A percentile compares a stretch with the other conserved stretches of the same genome.
Conservation (phyloP, 2,888 invertebrate species). For the Glyphotaelius pellucidus region DNA sequence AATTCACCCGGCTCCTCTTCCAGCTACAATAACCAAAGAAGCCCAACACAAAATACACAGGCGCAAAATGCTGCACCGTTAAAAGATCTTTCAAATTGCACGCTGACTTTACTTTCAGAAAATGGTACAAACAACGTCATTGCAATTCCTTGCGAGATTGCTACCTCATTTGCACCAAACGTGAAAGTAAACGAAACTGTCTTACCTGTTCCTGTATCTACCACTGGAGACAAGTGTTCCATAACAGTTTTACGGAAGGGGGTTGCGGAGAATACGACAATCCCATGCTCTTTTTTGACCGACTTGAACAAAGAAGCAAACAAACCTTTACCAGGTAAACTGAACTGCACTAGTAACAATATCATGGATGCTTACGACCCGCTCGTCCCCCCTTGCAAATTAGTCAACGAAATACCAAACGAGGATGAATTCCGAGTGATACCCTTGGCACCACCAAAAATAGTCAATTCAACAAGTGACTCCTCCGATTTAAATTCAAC, state of each 20-base stretch:
- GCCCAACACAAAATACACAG: constrained; percentile 72
- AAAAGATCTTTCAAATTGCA: constrained; percentile 74
- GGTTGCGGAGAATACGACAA: constrained; percentile 74
- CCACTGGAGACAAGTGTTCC: constrained; percentile 74
- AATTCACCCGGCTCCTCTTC: constrained; percentile 46
- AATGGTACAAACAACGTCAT: constrained; percentile 73
- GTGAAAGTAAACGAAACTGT: constrained; percentile 68
- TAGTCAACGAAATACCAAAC: not conserved
- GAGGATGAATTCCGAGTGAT: constrained; percentile 50
- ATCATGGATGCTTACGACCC: constrained; percentile 31
- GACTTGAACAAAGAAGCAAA: constrained; percentile 70
- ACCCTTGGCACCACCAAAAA: constrained; percentile 32
- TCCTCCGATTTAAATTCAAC: not conserved
- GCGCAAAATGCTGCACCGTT: constrained; percentile 74
- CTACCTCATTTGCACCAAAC: constrained; percentile 75
- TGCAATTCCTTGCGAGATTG: constrained; percentile 76
- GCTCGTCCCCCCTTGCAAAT: constrained; percentile 42
- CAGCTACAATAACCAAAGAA: not conserved
- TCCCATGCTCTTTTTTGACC: constrained; percentile 75
- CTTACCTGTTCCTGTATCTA: constrained; percentile 67
- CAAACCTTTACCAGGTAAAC: constrained; percentile 48
- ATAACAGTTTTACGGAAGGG: constrained; percentile 73
- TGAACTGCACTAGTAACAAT: constrained; percentile 41
- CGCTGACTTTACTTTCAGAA: constrained; percentile 72
- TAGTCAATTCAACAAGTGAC: not conserved